phyloP scores from a whole-genome alignment of 2,113 vertebrate genomes.

The Junco hyemalis region DNA sequence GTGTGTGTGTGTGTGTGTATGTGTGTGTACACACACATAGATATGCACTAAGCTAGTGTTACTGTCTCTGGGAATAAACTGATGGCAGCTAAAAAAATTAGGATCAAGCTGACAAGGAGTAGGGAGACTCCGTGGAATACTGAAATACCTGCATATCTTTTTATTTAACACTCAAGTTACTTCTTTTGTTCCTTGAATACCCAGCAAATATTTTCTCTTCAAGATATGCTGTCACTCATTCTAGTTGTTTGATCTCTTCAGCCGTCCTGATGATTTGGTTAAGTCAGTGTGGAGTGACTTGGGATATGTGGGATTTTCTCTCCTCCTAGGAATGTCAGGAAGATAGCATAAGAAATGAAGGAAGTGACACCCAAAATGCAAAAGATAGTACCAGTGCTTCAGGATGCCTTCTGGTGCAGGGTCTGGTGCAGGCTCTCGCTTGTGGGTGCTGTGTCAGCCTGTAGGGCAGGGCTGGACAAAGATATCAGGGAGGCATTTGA shows the following conservation, averaged over 20 bases:
- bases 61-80: background rate
- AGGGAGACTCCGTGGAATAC: background rate
- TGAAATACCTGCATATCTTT: background rate
- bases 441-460: background rate
- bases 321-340: background rate
- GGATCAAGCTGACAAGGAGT: background rate
- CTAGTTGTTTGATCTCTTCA: background rate
- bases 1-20: background rate
- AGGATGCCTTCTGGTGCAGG: background rate
- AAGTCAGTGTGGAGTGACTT: accelerated
- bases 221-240: background rate
- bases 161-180: background rate
- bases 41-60: background rate
- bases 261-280: background rate
- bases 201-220: background rate
- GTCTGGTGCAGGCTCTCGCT: background rate
- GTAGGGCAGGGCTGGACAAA: background rate
- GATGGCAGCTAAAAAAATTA: background rate
- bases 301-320: background rate
- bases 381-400: background rate
- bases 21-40: background rate
- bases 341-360: background rate
- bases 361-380: background rate
- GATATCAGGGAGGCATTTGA: background rate
- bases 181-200: background rate